A percentile compares a stretch with the other conserved stretches of the same genome.
Conservation (phyloP, 2,888 invertebrate species). For the Reticulitermes lucifugus region DNA sequence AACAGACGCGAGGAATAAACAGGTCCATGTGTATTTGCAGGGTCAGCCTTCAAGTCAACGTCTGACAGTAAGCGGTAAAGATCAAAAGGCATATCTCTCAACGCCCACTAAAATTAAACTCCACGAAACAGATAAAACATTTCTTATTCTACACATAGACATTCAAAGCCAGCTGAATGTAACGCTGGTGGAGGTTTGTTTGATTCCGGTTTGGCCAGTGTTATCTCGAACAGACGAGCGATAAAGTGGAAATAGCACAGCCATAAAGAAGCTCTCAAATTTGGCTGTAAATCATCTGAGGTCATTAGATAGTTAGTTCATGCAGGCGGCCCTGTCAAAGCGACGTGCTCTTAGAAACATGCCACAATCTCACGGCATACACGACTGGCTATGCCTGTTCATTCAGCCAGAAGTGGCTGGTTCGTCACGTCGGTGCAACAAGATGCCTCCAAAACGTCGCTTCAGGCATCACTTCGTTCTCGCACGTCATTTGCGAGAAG, state of each 20-base stretch:
- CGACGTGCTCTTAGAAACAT: too few species aligned
- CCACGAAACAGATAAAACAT: not conserved
- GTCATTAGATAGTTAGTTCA: conserved; percentile 35
- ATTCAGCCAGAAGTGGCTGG: not conserved
- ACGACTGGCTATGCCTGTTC: too few species aligned
- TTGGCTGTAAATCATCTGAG: conserved; percentile 48
- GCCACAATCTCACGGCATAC: too few species aligned
- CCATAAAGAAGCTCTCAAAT: conserved; percentile 50
- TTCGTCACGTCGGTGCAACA: not conserved
- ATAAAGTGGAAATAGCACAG: conserved; percentile 49
- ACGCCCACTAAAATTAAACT: conserved; percentile 13
- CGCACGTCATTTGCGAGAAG: too few species aligned
- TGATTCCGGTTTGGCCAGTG: conserved; percentile 2
- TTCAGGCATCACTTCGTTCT: not conserved
- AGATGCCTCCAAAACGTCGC: not conserved
- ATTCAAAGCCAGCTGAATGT: too few species aligned
- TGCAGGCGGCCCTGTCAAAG: conserved; percentile 27
- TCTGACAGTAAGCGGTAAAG: conserved; percentile 2
- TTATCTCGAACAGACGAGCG: conserved; percentile 42
- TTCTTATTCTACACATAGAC: too few species aligned
- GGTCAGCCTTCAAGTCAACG: not conserved
- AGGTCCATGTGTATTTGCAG: not conserved
- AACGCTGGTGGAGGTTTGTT: not conserved
- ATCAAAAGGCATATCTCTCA: not conserved
- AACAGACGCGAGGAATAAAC: not conserved